Conservation (phyloP, 2,888 invertebrate genomes). For the Drosophila melanocephala region DNA sequence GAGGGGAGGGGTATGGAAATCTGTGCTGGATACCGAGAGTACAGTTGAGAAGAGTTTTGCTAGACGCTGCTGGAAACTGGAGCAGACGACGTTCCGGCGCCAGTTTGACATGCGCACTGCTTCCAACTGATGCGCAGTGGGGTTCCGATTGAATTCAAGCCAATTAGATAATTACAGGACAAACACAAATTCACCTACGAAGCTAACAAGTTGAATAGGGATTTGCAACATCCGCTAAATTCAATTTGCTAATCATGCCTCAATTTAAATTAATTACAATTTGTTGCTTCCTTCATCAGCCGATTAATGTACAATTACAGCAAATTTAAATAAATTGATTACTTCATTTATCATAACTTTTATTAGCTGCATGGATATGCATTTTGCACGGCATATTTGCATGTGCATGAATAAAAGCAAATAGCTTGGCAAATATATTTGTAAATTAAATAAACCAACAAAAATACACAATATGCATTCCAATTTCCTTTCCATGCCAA, state of each 20-base stretch:
- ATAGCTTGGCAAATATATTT: constrained; percentile 33
- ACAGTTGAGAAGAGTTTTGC: constrained; percentile 35
- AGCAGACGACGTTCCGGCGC: constrained; percentile 81
- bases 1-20: constrained; percentile 19
- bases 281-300: not conserved
- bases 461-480: constrained; percentile 38
- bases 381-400: constrained; percentile 21
- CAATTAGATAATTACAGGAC: constrained; percentile 74
- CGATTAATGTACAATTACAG: constrained; percentile 13
- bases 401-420: constrained; percentile 13
- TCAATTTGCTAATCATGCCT: not conserved
- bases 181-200: not conserved
- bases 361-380: constrained; percentile 6
- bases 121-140: constrained; percentile 46
- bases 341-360: constrained; percentile 14
- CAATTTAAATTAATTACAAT: constrained; percentile 37
- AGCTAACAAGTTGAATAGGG: constrained; percentile 1
- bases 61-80: constrained; percentile 67
- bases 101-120: constrained; percentile 75
- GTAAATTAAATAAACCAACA: constrained; percentile 34
- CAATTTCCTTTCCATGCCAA: constrained; percentile 40
- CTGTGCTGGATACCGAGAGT: constrained; percentile 17
- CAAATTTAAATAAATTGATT: constrained; percentile 24
- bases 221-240: constrained; percentile 2
- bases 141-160: constrained; percentile 50